These are phyloP conservation scores for Siderastrea radians DNA, from an alignment of 92 coral and sea anemone species.

Conservation along the genomic window DNA sequence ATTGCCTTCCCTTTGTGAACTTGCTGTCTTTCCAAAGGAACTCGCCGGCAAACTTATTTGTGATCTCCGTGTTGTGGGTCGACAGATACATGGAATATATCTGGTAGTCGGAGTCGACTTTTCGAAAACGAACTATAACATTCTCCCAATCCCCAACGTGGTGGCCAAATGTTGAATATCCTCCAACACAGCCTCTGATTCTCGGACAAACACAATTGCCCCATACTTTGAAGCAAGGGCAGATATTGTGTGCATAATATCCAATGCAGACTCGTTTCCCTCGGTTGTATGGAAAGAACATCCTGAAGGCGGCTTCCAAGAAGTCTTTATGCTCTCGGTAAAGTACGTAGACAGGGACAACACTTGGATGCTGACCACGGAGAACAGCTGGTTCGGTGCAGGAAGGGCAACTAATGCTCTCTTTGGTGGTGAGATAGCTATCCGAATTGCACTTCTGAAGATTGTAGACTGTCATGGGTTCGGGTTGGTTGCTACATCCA, in stretches of 20 bases:
- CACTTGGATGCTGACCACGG: constrained; percentile 19
- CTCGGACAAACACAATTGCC: background rate
- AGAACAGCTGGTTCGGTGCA: background rate
- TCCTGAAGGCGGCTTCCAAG: constrained; percentile 52
- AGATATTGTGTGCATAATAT: background rate
- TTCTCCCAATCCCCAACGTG: too few relatives aligned
- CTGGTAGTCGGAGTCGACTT: background rate
- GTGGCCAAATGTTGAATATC: too few relatives aligned
- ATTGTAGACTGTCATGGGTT: too few relatives aligned
- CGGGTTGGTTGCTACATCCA: background rate
- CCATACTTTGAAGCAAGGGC: background rate
- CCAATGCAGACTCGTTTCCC: too few relatives aligned
- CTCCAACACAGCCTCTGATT: too few relatives aligned
- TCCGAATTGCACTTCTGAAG: background rate
- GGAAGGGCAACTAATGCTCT: background rate
- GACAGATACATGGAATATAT: background rate
- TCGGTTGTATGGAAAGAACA: constrained; percentile 62
- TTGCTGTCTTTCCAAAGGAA: background rate
- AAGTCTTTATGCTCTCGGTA: background rate
- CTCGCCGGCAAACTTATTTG: constrained; percentile 4
- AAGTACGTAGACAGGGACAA: constrained; percentile 35
- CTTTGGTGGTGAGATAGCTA: background rate
- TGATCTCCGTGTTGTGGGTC: background rate
- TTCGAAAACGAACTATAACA: background rate
- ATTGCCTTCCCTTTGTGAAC: background rate